phyloP scores from a whole-genome alignment of 1,140 invertebrate genomes.

The Drosophila seguyi region DNA sequence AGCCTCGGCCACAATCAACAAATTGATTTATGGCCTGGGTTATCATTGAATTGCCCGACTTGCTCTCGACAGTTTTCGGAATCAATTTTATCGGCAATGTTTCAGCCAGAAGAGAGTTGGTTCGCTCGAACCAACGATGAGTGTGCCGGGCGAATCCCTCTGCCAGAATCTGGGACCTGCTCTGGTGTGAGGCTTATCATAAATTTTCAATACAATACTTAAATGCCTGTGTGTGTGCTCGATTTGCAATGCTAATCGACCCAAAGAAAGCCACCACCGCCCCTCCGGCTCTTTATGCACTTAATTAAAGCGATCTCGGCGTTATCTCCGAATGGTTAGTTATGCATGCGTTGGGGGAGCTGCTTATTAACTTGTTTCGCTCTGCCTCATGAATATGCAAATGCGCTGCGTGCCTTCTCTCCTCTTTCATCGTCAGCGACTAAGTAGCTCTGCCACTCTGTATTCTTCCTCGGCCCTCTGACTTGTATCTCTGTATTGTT shows the following conservation, averaged over 20 bases:
- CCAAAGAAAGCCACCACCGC: constrained; percentile 32
- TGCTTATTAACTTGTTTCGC: constrained; percentile 79
- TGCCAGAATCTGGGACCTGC: constrained; percentile 4
- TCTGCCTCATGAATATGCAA: constrained; percentile 71
- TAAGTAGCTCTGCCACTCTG: constrained; percentile 51
- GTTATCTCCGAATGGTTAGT: constrained; percentile 61
- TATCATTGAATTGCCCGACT: constrained; percentile 9
- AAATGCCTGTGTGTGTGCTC: constrained; percentile 40
- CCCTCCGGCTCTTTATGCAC: constrained; percentile 58
- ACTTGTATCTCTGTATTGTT: constrained; percentile 16
- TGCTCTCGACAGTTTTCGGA: constrained; percentile 16
- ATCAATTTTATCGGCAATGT: constrained; percentile 22
- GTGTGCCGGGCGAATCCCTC: background rate
- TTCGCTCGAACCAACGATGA: constrained; percentile 4
- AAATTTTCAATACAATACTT: constrained; percentile 51
- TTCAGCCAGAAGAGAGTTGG: constrained; percentile 2
- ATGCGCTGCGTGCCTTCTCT: constrained; percentile 54
- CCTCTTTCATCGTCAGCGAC: constrained; percentile 25
- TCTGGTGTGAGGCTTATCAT: constrained; percentile 71
- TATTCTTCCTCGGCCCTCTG: background rate
- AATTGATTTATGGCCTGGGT: constrained; percentile 29
- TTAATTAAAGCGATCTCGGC: constrained; percentile 71
- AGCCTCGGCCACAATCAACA: constrained; percentile 3
- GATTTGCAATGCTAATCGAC: constrained; percentile 75
- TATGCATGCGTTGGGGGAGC: constrained; percentile 67